phyloP scores from a whole-genome alignment of 2,888 invertebrate species.

The Drosophila paucipuncta region DNA sequence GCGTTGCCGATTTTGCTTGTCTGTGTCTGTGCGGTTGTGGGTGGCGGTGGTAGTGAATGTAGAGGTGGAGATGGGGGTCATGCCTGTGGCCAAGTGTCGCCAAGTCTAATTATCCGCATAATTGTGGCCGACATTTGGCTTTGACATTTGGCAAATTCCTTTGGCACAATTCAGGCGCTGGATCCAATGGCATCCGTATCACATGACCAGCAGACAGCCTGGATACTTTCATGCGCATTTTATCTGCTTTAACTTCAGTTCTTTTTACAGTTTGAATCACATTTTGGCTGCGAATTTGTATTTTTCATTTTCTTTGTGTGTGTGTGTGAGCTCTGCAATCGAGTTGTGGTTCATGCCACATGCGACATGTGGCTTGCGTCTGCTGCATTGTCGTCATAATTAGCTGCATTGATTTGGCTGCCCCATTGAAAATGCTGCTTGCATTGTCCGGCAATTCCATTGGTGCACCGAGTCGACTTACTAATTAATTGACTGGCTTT shows the following conservation, averaged over 20 bases:
- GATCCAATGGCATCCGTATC: slow-evolving; percentile 14
- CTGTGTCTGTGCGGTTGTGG: slow-evolving; percentile 3
- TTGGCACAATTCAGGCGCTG: slow-evolving; percentile 28
- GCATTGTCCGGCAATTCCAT: slow-evolving; percentile 18
- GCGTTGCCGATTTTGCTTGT: not conserved
- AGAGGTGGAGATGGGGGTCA: slow-evolving; percentile 20
- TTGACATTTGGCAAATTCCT: slow-evolving; percentile 43
- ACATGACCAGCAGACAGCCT: not conserved
- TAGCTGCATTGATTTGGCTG: slow-evolving; percentile 33
- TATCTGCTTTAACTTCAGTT: not conserved
- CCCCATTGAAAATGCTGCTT: slow-evolving; percentile 11
- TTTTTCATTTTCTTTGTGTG: not conserved
- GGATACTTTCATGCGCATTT: slow-evolving; percentile 7
- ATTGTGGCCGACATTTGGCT: slow-evolving; percentile 38
- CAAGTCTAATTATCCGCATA: slow-evolving; percentile 63
- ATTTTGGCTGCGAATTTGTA: slow-evolving; percentile 1
- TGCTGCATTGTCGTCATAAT: slow-evolving; percentile 19
- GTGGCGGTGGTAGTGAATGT: not conserved
- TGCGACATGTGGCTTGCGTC: slow-evolving; percentile 36
- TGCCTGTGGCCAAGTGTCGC: slow-evolving; percentile 37
- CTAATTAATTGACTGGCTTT: slow-evolving; percentile 34
- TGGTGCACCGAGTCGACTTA: not conserved
- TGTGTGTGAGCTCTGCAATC: not conserved
- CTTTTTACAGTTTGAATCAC: not conserved
- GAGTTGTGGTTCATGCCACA: not conserved